phyloP scores from a whole-genome alignment of 1,140 invertebrate species.

The Drosophila pachea region DNA sequence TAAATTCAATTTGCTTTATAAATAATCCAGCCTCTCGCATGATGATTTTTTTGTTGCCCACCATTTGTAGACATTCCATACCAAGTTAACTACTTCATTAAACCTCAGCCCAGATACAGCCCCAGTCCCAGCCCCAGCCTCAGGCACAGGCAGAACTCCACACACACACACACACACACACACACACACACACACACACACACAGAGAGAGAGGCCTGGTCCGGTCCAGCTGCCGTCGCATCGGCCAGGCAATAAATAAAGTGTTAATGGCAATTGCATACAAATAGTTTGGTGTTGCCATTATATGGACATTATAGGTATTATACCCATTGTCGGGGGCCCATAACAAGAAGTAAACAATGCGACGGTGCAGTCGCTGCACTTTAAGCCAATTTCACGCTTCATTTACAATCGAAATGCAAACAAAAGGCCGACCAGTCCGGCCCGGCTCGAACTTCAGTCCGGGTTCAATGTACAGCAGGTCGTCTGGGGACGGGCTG shows the following conservation, averaged over 20 bases:
- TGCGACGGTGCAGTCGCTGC: constrained; percentile 68
- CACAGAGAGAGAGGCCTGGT: too few species aligned
- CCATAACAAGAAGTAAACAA: constrained; percentile 76
- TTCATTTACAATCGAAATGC: constrained; percentile 75
- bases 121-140: not conserved
- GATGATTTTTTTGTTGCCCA: constrained; percentile 16
- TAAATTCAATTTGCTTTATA: not conserved
- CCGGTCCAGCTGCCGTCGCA: constrained; percentile 13
- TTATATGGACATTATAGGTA: constrained; percentile 61
- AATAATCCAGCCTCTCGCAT: constrained; percentile 1
- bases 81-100: constrained; percentile 68
- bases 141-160: too few species aligned
- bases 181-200: too few species aligned
- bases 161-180: too few species aligned
- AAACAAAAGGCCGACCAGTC: constrained; percentile 73
- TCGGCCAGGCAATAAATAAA: constrained; percentile 70
- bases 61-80: constrained; percentile 39
- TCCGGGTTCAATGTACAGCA: constrained; percentile 68
- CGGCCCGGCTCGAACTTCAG: constrained; percentile 18
- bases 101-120: constrained; percentile 23
- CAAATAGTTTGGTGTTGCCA: constrained; percentile 76
- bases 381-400: constrained; percentile 76
- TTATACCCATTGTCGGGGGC: constrained; percentile 57
- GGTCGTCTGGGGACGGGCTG: constrained; percentile 28
- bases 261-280: constrained; percentile 78